Base-by-base conservation (phyloP, 2,888 invertebrate genomes). In the Fissipunctia ypsillon region DNA sequence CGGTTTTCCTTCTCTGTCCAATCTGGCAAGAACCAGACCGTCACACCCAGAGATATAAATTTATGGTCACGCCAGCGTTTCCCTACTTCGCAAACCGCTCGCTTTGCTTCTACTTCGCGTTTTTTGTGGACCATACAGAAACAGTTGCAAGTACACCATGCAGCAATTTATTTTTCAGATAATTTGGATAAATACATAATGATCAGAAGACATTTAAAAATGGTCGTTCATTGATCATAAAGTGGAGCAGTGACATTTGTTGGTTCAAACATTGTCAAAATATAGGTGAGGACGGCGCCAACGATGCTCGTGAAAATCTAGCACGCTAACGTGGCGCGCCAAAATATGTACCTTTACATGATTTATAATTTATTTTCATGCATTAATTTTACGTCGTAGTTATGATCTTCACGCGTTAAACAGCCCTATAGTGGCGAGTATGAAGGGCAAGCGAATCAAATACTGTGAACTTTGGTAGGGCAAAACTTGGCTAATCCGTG, bases 251-350 rank as follows among this genome's bases (percentile, higher is more conserved):
- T 12, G 45, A 63, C 50, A 69, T 69, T 75, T 54, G 60, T 25
- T 74, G 35, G 25, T 35, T 28, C 50, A 12, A 41, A 63, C 48
- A 56, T 45, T 66, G 61, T 71, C 65, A 56, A 43, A 65, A 50
- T 52, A 56, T 43, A 68, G 41, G 57, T 35, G 66, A 14, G 22
- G 43, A 80, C 60, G 65, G 68, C 76, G 78, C 76, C 75, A 80
- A 74, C 16, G 28, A 45, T 50, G 71, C 72, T 63, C 43, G n/a
- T 35, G 41, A 43, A n/a, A 19, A 72, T 52, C 19, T 56, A 81
- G 48, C 41, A 14, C 31, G 57, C 19, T 45, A 3, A 48, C 43
- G 41, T 48, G 10, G n/a, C 25, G 38, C 57, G 68, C 65, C 69
- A 78, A 75, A n/a, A n/a, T n/a, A 50, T 65, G 60, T 75, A 68